Conservation (phyloP, 2,797 vertebrate species). For the Paedocypris micromegethes region DNA sequence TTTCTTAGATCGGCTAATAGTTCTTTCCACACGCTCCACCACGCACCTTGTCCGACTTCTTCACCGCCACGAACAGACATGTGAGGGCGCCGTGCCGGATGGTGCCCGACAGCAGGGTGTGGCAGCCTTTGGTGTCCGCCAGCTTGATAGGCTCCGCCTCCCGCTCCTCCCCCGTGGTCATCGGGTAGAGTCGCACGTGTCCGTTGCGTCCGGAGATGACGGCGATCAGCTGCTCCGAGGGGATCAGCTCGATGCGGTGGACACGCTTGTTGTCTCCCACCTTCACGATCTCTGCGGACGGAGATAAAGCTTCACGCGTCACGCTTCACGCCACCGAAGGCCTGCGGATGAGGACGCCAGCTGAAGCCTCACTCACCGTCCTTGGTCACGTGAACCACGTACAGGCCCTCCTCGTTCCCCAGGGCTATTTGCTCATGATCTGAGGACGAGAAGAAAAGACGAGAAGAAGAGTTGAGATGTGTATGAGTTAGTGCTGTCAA, state of each 20-base stretch:
- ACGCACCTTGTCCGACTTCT: slow-evolving; percentile 74
- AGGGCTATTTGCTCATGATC: slow-evolving; percentile 97
- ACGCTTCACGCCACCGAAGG: background rate
- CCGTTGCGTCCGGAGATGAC: slow-evolving; percentile 97
- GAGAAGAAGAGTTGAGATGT: too few relatives aligned
- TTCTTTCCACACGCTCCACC: too few relatives aligned
- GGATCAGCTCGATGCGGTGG: slow-evolving; percentile 89
- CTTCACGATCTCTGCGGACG: slow-evolving; percentile 83
- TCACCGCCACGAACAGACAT: slow-evolving; percentile 94
- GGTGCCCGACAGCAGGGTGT: slow-evolving; percentile 81
- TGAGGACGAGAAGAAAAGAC: slow-evolving; percentile 49
- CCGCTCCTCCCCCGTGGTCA: slow-evolving; percentile 83
- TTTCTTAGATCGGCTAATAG: too few relatives aligned
- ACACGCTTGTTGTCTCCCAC: slow-evolving; percentile 97
- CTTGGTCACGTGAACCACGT: slow-evolving; percentile 95
- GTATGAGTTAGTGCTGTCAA: too few relatives aligned
- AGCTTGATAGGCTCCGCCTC: slow-evolving; percentile 90
- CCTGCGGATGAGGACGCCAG: background rate
- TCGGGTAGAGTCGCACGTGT: slow-evolving; percentile 88
- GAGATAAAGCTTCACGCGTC: background rate
- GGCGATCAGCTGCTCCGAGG: slow-evolving; percentile 87
- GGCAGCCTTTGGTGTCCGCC: slow-evolving; percentile 91
- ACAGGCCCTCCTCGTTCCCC: slow-evolving; percentile 96
- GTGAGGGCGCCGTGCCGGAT: slow-evolving; percentile 79
- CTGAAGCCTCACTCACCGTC: slow-evolving; percentile 76